These are phyloP conservation scores for Drosophila mettleri DNA, from an alignment of 2,888 invertebrate species.

Conservation along the genomic window DNA sequence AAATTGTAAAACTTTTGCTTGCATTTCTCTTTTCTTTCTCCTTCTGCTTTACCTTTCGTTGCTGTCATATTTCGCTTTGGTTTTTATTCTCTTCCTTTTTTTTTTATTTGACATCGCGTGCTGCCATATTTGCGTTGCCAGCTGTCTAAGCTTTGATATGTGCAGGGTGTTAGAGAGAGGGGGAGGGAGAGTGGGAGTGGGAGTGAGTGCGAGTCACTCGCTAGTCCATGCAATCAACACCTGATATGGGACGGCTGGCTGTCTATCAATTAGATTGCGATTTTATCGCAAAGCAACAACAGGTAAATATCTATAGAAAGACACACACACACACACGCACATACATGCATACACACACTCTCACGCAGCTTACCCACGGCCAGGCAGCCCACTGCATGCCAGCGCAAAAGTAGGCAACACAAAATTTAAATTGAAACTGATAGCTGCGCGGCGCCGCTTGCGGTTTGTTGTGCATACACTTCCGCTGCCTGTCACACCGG, in stretches of 20 bases:
- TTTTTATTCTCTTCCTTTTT: not conserved
- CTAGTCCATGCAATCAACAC: slow-evolving; percentile 58
- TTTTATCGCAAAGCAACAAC: slow-evolving; percentile 43
- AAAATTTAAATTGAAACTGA: slow-evolving; percentile 76
- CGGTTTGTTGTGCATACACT: slow-evolving; percentile 44
- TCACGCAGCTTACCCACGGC: slow-evolving; percentile 30
- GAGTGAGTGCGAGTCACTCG: not conserved
- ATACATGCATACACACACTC: slow-evolving; percentile 8
- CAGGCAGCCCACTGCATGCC: slow-evolving; percentile 1
- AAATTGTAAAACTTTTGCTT: slow-evolving; percentile 22
- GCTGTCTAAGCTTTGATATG: slow-evolving; percentile 81
- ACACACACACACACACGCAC: slow-evolving; percentile 8
- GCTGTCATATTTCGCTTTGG: slow-evolving; percentile 1
- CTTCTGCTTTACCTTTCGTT: not conserved
- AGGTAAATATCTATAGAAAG: slow-evolving; percentile 41
- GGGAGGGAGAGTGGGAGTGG: not conserved
- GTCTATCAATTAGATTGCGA: slow-evolving; percentile 73
- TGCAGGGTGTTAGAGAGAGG: slow-evolving; percentile 30
- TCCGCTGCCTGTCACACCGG: slow-evolving; percentile 29
- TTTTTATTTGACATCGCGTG: slow-evolving; percentile 70
- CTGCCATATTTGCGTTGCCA: slow-evolving; percentile 78
- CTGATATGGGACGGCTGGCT: slow-evolving; percentile 43
- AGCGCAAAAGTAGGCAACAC: slow-evolving; percentile 59
- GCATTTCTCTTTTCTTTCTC: not conserved
- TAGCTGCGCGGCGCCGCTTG: slow-evolving; percentile 56